Evolutionary conservation across 2,113 vertebrate genomes (phyloP).

Genomic region (Calidris pygmaea): DNA sequence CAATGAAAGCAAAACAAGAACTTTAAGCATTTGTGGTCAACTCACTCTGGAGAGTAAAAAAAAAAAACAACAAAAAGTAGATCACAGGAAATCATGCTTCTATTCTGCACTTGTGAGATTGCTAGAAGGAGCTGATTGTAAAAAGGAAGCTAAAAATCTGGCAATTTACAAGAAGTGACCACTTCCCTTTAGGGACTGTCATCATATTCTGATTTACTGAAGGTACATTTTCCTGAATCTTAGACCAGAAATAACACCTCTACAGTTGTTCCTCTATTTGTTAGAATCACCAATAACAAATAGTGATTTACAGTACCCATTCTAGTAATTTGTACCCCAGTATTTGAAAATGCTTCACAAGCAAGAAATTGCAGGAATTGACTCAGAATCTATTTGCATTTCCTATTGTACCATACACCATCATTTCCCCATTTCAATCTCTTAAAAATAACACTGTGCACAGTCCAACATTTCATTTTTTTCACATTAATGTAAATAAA

Average conservation of each 20-base stretch:
- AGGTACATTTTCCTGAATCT: background rate
- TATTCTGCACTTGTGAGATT: slow-evolving; percentile 10
- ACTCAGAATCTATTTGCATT: background rate
- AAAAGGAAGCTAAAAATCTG: slow-evolving; percentile 56
- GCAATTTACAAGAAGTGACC: slow-evolving; percentile 4
- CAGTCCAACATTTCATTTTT: background rate
- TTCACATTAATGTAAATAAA: background rate
- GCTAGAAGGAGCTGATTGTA: slow-evolving; percentile 25
- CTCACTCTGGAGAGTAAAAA: background rate
- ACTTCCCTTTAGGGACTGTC: slow-evolving; percentile 47
- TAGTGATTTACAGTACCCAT: background rate
- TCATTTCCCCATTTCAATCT: background rate
- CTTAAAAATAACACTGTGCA: background rate
- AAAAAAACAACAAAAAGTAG: background rate
- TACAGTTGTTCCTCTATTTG: background rate
- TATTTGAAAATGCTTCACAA: background rate
- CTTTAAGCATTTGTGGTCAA: background rate
- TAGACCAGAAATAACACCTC: background rate
- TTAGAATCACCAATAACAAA: background rate
- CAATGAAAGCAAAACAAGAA: slow-evolving; percentile 11
- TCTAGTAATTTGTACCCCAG: background rate
- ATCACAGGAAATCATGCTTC: slow-evolving; percentile 24
- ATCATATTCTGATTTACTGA: slow-evolving; percentile 16
- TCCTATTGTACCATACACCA: background rate
- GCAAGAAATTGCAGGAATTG: background rate